phyloP scores from a whole-genome alignment of 2,113 vertebrate species.

The Solea solea region DNA sequence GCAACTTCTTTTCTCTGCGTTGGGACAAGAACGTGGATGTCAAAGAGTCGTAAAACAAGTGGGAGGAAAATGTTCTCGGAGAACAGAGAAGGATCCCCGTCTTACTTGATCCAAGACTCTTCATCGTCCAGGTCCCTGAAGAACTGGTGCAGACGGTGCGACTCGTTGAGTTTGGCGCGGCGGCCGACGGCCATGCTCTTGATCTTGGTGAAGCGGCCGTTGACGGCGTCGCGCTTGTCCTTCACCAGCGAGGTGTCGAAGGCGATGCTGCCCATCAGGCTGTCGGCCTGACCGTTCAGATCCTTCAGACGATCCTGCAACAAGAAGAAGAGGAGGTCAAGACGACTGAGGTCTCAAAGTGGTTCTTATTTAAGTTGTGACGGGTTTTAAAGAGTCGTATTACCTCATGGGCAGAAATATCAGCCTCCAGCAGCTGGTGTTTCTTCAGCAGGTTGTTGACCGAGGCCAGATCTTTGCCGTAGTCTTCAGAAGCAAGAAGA shows the following conservation, averaged over 20 bases:
- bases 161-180: constrained; percentile 91
- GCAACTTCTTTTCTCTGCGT: constrained; percentile 94
- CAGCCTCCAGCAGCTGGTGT: constrained; percentile 96
- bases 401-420: constrained; percentile 98
- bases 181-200: constrained; percentile 91
- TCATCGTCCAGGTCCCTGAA: constrained; percentile 98
- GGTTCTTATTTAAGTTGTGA: background rate
- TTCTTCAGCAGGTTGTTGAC: constrained; percentile 99
- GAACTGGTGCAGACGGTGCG: constrained; percentile 98
- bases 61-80: background rate
- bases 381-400: background rate
- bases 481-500: constrained; percentile 96
- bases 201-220: constrained; percentile 91
- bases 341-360: background rate
- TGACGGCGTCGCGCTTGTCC: constrained; percentile 93
- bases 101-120: constrained; percentile 99
- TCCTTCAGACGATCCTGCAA: constrained; percentile 95
- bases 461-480: constrained; percentile 97
- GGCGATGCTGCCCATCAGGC: constrained; percentile 95
- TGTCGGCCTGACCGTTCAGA: constrained; percentile 96
- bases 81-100: background rate
- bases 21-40: background rate
- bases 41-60: background rate
- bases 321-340: background rate
- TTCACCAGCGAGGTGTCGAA: constrained; percentile 96